Base-by-base conservation (phyloP, 37 sponge, comb jelly and placozoan species). In the Cliona cf. orientalis region DNA sequence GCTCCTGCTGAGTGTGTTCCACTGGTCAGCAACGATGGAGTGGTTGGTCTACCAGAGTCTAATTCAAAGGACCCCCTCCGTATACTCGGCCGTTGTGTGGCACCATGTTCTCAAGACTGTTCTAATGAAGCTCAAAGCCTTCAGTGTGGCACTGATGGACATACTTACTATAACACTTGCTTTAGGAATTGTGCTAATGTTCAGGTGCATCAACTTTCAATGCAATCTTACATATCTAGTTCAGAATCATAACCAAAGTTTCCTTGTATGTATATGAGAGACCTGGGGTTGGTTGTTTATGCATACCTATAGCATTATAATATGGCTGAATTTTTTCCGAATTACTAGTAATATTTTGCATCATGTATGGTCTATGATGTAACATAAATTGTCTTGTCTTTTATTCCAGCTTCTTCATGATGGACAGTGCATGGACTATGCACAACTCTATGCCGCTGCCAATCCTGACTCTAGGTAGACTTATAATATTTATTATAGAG, bases 161-260 rank as follows among this genome's bases (percentile, higher is more conserved):
- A 58, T 4, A 87, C 81, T 21, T 87, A 87, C 37, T 5, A 6
- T 25, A 80, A 87, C 66, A 14, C 67, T 5, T 87, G 88, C 61
- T 72, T 53, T 58, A 53, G 69, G 32, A 56, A 34, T 1, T 87
- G 88, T 75, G 75, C 46, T 39, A 42, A 66, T 68, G 82, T 71
- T 31, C 39, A 35, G 12, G 79, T 86, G 61, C 61, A n/a, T n/a
- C n/a, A n/a, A n/a, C n/a, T n/a, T n/a, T n/a, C n/a, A n/a, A n/a
- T n/a, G n/a, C n/a, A n/a, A n/a, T n/a, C n/a, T n/a, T n/a, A n/a
- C n/a, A n/a, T n/a, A n/a, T n/a, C n/a, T n/a, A n/a, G n/a, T n/a
- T n/a, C n/a, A n/a, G n/a, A n/a, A n/a, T n/a, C n/a, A n/a, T n/a
- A n/a, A n/a, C n/a, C n/a, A n/a, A n/a, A n/a, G n/a, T n/a, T n/a